These are phyloP conservation scores for Huso huso DNA, from an alignment of 2,797 vertebrate species.

Conservation along the genomic window DNA sequence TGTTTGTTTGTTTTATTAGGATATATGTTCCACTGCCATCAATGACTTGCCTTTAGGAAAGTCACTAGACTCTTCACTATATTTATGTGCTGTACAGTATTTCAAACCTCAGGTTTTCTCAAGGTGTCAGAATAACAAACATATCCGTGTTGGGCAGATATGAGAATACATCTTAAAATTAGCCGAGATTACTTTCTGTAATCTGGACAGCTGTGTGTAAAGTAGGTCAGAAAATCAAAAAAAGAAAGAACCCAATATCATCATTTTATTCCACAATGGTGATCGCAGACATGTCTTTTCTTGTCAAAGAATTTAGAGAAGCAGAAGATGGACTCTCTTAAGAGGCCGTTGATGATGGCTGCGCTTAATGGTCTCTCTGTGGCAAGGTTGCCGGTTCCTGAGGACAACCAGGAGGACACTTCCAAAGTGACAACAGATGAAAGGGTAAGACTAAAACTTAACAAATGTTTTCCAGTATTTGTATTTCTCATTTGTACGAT, in stretches of 20 bases:
- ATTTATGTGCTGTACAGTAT: too few relatives aligned
- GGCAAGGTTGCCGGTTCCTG: conserved; percentile 74
- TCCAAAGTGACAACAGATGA: conserved; percentile 78
- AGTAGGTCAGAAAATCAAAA: conserved; percentile 38
- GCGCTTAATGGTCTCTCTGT: conserved; percentile 86
- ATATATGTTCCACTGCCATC: too few relatives aligned
- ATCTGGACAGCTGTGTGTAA: conserved; percentile 38
- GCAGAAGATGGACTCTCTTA: conserved; percentile 93
- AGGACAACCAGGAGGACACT: conserved; percentile 67
- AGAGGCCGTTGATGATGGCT: conserved; percentile 93
- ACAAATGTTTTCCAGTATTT: too few relatives aligned
- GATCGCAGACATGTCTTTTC: conserved; percentile 68
- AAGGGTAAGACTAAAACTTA: conserved; percentile 61
- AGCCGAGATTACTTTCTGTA: conserved; percentile 55
- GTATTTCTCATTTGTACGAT: too few relatives aligned
- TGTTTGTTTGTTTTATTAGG: too few relatives aligned
- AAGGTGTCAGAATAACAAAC: too few relatives aligned
- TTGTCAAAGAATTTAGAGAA: conserved; percentile 85
- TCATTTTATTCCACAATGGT: conserved; percentile 25
- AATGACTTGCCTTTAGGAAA: too few relatives aligned
- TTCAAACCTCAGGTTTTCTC: too few relatives aligned
- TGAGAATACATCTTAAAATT: conserved; percentile 40
- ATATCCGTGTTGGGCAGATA: conserved; percentile 34
- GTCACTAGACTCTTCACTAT: too few relatives aligned
- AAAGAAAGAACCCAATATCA: background rate